Evolutionary conservation across 1,140 invertebrate species (phyloP).

Genomic region (Drosophila lowei): DNA sequence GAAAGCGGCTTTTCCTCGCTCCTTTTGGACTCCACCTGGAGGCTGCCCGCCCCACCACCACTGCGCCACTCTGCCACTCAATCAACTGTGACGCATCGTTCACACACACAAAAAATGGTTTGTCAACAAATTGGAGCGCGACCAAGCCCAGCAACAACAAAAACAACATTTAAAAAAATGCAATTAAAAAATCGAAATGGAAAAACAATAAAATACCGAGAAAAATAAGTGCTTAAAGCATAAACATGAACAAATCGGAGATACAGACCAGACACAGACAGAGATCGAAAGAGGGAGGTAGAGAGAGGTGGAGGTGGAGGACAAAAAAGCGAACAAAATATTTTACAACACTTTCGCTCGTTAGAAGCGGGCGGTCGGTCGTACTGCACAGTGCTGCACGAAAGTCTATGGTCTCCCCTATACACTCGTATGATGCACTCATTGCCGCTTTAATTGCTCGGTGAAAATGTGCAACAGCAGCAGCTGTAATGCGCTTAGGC

Average conservation of each 20-base stretch:
- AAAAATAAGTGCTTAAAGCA: slow-evolving; percentile 56
- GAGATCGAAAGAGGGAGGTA: slow-evolving; percentile 7
- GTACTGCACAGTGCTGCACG: slow-evolving; percentile 54
- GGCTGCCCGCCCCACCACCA: not conserved
- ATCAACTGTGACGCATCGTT: slow-evolving; percentile 75
- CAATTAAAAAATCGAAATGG: slow-evolving; percentile 75
- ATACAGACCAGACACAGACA: slow-evolving; percentile 8
- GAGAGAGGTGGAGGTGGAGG: slow-evolving; percentile 3
- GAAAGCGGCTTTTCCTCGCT: slow-evolving; percentile 50
- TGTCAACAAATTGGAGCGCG: slow-evolving; percentile 76
- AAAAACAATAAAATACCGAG: slow-evolving; percentile 67
- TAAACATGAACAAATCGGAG: slow-evolving; percentile 23
- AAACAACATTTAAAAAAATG: slow-evolving; percentile 56
- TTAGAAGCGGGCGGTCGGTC: slow-evolving; percentile 63
- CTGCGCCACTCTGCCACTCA: slow-evolving; percentile 34
- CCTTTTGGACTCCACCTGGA: slow-evolving; percentile 3
- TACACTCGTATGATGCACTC: slow-evolving; percentile 38
- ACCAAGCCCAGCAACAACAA: slow-evolving; percentile 55
- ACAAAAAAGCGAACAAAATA: slow-evolving; percentile 65
- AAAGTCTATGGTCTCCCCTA: slow-evolving; percentile 44
- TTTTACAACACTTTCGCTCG: slow-evolving; percentile 79
- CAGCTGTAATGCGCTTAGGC: slow-evolving; percentile 45
- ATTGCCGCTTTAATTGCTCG: slow-evolving; percentile 58
- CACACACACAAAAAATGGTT: slow-evolving; percentile 50
- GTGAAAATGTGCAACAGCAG: slow-evolving; percentile 51